phyloP scores from a whole-genome alignment of 2,797 vertebrate genomes.

The Apogon talboti region DNA sequence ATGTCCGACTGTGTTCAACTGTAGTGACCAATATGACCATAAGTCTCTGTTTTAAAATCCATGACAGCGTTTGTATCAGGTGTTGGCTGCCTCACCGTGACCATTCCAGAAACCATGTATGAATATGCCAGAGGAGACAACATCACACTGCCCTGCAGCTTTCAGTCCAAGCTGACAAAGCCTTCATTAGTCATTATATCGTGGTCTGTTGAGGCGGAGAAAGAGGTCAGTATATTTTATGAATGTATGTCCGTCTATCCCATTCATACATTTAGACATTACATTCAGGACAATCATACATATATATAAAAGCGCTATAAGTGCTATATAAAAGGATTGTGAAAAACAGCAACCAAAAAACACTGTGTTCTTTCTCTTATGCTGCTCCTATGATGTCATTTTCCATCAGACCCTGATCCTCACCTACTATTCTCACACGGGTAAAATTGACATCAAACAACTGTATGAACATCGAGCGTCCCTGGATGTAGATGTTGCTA shows the following conservation, averaged over 20 bases:
- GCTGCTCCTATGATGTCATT: constrained; percentile 4
- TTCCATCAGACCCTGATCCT: constrained; percentile 31
- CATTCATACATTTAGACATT: no score
- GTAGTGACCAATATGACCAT: not conserved
- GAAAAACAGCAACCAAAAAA: no score
- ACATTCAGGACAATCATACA: no score
- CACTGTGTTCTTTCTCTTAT: no score
- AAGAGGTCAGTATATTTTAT: not conserved
- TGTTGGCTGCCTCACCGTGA: not conserved
- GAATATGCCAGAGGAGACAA: not conserved
- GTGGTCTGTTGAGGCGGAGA: not conserved
- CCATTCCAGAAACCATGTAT: not conserved
- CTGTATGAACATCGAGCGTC: constrained; percentile 6
- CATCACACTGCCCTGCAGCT: not conserved
- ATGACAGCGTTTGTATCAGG: constrained; percentile 23
- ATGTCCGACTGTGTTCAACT: no score
- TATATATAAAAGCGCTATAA: no score
- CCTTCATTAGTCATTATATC: not conserved
- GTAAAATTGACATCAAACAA: fast-evolving
- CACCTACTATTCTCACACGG: fast-evolving
- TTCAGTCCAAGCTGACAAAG: not conserved
- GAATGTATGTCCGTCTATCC: no score
- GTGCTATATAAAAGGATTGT: no score
- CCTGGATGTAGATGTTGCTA: fast-evolving
- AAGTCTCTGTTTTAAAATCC: not conserved